Conservation (phyloP, 2,888 invertebrate genomes). For the Venusia cambrica region DNA sequence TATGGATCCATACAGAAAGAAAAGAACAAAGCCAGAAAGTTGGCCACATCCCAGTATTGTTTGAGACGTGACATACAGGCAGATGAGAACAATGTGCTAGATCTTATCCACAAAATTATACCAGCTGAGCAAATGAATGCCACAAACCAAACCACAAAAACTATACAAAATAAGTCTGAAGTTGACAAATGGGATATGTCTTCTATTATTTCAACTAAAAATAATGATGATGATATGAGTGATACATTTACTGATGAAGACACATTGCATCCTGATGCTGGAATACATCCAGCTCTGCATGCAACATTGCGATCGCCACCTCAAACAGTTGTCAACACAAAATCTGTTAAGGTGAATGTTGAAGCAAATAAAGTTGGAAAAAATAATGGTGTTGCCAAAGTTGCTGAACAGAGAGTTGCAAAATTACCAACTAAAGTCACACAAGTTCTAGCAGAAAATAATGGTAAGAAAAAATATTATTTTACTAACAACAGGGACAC, state of each 20-base stretch:
- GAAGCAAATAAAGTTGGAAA: too few relatives aligned
- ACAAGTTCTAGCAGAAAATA: slow-evolving; percentile 11
- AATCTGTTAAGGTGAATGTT: too few relatives aligned
- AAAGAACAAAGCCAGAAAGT: slow-evolving; percentile 60
- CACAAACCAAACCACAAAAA: slow-evolving; percentile 47
- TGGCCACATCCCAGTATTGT: slow-evolving; percentile 58
- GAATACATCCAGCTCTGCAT: slow-evolving; percentile 10
- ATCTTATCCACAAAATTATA: slow-evolving; percentile 69
- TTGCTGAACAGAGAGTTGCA: slow-evolving; percentile 4
- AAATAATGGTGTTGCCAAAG: too few relatives aligned
- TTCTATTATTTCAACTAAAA: slow-evolving; percentile 50
- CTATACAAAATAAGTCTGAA: slow-evolving; percentile 29
- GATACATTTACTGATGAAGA: slow-evolving; percentile 72
- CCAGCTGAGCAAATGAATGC: slow-evolving; percentile 56
- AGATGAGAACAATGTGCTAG: slow-evolving; percentile 56
- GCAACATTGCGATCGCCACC: too few relatives aligned
- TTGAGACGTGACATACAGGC: slow-evolving; percentile 52
- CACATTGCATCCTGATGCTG: slow-evolving; percentile 40
- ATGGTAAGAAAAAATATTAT: slow-evolving; percentile 16
- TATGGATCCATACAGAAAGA: slow-evolving; percentile 49
- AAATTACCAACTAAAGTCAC: slow-evolving; percentile 7
- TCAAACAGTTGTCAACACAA: too few relatives aligned
- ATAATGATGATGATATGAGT: slow-evolving; percentile 51
- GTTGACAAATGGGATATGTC: slow-evolving; percentile 57
- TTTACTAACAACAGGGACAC: neutral